phyloP scores from a whole-genome alignment of 1,140 invertebrate species.

The Drosophila carrolli region DNA sequence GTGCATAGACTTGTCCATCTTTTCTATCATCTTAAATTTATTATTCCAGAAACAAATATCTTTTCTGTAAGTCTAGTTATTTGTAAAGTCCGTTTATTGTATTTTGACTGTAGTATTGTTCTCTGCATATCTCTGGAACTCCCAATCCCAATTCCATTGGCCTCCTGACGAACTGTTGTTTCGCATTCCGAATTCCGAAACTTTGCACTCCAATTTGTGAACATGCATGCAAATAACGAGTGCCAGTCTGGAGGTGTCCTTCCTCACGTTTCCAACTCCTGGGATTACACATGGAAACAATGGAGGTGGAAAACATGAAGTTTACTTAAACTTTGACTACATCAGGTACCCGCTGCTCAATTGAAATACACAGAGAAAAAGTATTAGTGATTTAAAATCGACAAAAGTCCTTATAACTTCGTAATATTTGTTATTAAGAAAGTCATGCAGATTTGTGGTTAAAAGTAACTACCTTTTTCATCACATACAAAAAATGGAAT shows the following conservation, averaged over 20 bases:
- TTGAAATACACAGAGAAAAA: background rate
- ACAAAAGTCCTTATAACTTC: background rate
- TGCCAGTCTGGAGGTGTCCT: constrained; percentile 18
- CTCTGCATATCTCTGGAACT: constrained; percentile 1
- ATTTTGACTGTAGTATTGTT: constrained; percentile 17
- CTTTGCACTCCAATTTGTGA: constrained; percentile 76
- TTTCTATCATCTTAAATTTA: too few species aligned
- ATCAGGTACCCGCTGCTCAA: background rate
- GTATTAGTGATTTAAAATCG: background rate
- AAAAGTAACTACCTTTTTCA: too few species aligned
- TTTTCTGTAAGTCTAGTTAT: too few species aligned
- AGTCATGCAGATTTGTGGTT: too few species aligned
- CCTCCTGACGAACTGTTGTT: constrained; percentile 38
- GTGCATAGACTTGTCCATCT: too few species aligned
- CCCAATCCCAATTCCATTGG: constrained; percentile 1
- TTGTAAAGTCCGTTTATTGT: too few species aligned
- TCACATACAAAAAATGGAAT: background rate
- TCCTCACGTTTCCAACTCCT: constrained; percentile 4
- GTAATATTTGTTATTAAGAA: too few species aligned
- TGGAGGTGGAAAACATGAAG: background rate
- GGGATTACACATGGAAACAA: background rate
- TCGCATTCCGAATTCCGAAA: constrained; percentile 60
- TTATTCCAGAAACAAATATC: too few species aligned
- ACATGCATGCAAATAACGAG: constrained; percentile 71
- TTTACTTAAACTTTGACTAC: constrained; percentile 3